A percentile compares a stretch with the other conserved stretches of the same genome.
phyloP scores from a whole-genome alignment of 2,888 invertebrate species.

The Tolmerus cingulatus region DNA sequence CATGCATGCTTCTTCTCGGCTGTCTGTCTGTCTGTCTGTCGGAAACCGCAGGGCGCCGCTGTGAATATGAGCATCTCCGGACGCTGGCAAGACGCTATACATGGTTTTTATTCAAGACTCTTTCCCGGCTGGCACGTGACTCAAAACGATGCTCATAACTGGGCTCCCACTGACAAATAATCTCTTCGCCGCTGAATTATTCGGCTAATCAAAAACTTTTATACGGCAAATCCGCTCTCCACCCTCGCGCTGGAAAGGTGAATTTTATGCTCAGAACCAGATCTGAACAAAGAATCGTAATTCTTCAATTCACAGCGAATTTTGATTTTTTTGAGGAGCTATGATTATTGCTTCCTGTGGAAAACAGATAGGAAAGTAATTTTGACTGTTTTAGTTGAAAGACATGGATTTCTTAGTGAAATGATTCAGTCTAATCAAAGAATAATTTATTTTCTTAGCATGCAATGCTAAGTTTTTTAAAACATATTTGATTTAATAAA shows the following conservation, averaged over 20 bases:
- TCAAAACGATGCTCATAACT: conserved; percentile 5
- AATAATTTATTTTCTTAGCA: too few species aligned
- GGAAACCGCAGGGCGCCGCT: neutral
- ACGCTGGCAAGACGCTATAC: neutral
- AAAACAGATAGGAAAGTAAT: neutral
- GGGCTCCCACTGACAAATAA: conserved; percentile 10
- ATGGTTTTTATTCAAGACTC: conserved; percentile 5
- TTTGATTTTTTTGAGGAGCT: neutral
- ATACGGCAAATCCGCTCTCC: neutral
- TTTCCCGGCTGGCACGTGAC: conserved; percentile 25
- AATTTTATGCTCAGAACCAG: neutral
- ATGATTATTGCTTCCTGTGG: neutral
- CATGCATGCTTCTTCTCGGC: neutral
- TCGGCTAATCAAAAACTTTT: conserved; percentile 23
- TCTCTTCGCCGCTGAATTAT: conserved; percentile 5
- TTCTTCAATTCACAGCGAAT: neutral
- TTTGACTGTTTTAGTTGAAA: neutral
- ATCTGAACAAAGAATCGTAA: neutral
- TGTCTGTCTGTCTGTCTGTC: neutral
- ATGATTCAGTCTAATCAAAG: neutral
- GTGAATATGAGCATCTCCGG: neutral
- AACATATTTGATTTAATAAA: too few species aligned
- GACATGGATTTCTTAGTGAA: neutral
- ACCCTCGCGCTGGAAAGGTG: neutral
- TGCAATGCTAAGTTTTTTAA: too few species aligned